Evolutionary conservation across 1,140 invertebrate species (phyloP), one percentile per base, ranked within the genome.

Genomic region (Lepidurus apus): DNA sequence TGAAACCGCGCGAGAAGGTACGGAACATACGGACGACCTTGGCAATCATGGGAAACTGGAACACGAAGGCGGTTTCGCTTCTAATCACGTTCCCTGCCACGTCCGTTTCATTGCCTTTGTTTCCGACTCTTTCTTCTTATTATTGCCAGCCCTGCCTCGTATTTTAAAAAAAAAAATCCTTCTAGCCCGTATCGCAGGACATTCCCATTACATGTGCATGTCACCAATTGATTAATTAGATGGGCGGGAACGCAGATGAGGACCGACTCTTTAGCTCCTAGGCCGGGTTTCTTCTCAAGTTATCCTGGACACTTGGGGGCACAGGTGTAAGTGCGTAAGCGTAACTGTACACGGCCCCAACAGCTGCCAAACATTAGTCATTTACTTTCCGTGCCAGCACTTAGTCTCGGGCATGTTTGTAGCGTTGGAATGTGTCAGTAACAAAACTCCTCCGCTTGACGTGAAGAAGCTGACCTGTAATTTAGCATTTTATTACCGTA

Each of bases 21-120:
- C 53, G 53, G 17, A n/a, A 13, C 8, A 13, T n/a, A 21, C 10
- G 53, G 53, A 65, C 53, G 53, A 65, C 53, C 53, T 65, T 65
- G 53, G 21, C 21, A 65, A 21, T 65, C 53, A 65, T 65, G n/a
- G 53, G 53, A 65, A 65, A 65, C 53, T 65, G 53, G 53, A 65
- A 65, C 53, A 65, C 53, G 53, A n/a, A 65, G 17, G 21, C 13
- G 53, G 21, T 65, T 65, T 65, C 21, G 53, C 0, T 65, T n/a
- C 53, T 65, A 9, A 21, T 65, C 53, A 65, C 10, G 53, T 65
- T 65, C 53, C 53, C 53, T 65, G 53, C 8, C n/a, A 65, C n/a
- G 53, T 65, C 53, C 53, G 53, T 65, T 65, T 65, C 53, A 13
- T 9, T n/a, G 53, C 8, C 53, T 65, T 65, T 65, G 53, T 65